Conservation (phyloP, 1,140 invertebrate species). For the Proctacanthus coquilletti region DNA sequence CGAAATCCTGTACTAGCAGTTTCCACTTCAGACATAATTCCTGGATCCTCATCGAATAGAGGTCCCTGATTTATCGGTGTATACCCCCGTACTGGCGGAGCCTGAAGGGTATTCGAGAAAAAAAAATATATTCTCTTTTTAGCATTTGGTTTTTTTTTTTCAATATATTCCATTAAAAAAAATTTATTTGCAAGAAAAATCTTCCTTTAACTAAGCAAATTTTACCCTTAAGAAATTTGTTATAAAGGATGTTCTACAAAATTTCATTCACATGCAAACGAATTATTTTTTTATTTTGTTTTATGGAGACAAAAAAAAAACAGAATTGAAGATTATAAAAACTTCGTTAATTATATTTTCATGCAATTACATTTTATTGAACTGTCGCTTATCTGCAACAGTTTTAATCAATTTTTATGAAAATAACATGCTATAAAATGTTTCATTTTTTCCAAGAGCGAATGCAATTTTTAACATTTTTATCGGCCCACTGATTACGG, state of each 20-base stretch:
- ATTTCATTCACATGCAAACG: neutral
- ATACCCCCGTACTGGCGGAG: conserved; percentile 53
- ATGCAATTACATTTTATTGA: neutral
- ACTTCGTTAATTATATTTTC: neutral
- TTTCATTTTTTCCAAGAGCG: too few species aligned
- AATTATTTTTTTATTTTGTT: neutral
- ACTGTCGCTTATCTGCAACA: neutral
- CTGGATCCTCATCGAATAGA: conserved; percentile 84
- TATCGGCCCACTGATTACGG: too few species aligned
- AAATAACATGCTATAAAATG: too few species aligned
- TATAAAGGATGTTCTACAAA: neutral
- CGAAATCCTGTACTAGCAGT: conserved; percentile 83
- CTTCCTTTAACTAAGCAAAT: too few species aligned
- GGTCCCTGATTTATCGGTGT: conserved; percentile 53
- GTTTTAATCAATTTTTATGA: neutral
- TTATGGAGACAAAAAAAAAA: neutral
- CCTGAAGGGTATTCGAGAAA: conserved; percentile 31
- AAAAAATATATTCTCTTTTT: neutral
- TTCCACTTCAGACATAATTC: conserved; percentile 94
- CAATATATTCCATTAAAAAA: neutral
- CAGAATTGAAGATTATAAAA: neutral
- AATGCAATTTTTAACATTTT: too few species aligned
- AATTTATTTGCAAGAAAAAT: too few species aligned
- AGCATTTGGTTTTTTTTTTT: neutral
- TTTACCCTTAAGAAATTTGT: neutral